Evolutionary conservation across 2,888 invertebrate genomes (phyloP).

Genomic region (Ptilodon capucinus): DNA sequence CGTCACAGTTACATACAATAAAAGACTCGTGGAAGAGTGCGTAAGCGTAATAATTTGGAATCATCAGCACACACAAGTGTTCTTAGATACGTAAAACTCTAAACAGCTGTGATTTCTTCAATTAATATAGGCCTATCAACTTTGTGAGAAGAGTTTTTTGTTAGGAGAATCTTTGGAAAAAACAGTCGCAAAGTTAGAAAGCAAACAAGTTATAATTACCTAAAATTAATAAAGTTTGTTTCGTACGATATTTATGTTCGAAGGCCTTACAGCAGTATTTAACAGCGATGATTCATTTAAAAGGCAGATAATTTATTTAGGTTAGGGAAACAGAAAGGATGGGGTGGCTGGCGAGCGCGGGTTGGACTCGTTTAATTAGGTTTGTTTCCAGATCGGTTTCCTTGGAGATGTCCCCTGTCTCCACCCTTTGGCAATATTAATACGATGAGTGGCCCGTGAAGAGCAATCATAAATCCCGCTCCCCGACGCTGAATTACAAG

Average conservation of each 20-base stretch:
- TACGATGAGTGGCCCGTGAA: constrained; percentile 37
- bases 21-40: too few relatives aligned
- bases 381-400: constrained; percentile 48
- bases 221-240: background rate
- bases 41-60: too few relatives aligned
- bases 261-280: constrained; percentile 29
- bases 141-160: too few relatives aligned
- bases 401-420: constrained; percentile 30
- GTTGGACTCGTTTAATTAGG: constrained; percentile 44
- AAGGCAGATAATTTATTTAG: constrained; percentile 45
- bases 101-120: too few relatives aligned
- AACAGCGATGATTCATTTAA: constrained; percentile 44
- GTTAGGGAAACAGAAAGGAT: constrained; percentile 39
- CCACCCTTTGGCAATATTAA: constrained; percentile 40
- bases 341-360: constrained; percentile 26
- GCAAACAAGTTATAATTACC: background rate
- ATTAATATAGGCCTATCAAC: too few relatives aligned
- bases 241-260: constrained; percentile 9
- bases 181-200: background rate
- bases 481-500: constrained; percentile 45
- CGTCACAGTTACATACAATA: too few relatives aligned
- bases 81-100: too few relatives aligned
- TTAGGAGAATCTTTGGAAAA: too few relatives aligned
- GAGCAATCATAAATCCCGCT: constrained; percentile 50
- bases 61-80: too few relatives aligned